Percentiles rank a stretch among this genome's conserved stretches.
Conservation (phyloP, 2,113 vertebrate genomes). For the Syngnathus scovelli region DNA sequence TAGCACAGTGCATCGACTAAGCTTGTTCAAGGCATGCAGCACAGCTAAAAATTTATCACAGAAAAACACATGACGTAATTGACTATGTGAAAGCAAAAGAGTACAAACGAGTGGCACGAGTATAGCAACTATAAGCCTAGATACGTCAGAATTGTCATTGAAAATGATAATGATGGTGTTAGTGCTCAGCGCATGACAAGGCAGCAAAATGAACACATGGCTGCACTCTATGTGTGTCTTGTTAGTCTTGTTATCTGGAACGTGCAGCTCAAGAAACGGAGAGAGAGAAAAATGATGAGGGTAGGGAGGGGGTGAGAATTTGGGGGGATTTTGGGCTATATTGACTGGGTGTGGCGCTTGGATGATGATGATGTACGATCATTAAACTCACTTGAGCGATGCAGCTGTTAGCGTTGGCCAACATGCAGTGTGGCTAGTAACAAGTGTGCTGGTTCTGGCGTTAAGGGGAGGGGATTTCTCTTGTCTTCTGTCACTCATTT, state of each 20-base stretch:
- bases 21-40: slow-evolving; percentile 4
- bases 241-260: slow-evolving; percentile 30
- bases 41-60: background rate
- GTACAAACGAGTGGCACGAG: slow-evolving; percentile 14
- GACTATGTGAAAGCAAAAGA: slow-evolving; percentile 14
- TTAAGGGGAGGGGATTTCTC: slow-evolving; percentile 20
- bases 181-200: background rate
- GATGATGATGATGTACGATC: slow-evolving; percentile 38
- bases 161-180: slow-evolving; percentile 12
- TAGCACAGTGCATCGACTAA: slow-evolving; percentile 3
- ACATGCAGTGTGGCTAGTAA: slow-evolving; percentile 40
- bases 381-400: slow-evolving; percentile 40
- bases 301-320: background rate
- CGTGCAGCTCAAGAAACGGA: background rate
- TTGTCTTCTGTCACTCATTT: slow-evolving; percentile 14
- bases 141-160: slow-evolving; percentile 19
- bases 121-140: slow-evolving; percentile 19
- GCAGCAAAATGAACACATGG: slow-evolving; percentile 5
- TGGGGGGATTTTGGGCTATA: slow-evolving; percentile 34
- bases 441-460: slow-evolving; percentile 41
- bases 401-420: slow-evolving; percentile 57
- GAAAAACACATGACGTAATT: slow-evolving; percentile 34
- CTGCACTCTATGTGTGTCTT: slow-evolving; percentile 20
- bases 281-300: background rate
- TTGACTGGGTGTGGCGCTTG: slow-evolving; percentile 37